Evolutionary conservation across 1,140 invertebrate genomes (phyloP).

Genomic region (Forficula auricularia): DNA sequence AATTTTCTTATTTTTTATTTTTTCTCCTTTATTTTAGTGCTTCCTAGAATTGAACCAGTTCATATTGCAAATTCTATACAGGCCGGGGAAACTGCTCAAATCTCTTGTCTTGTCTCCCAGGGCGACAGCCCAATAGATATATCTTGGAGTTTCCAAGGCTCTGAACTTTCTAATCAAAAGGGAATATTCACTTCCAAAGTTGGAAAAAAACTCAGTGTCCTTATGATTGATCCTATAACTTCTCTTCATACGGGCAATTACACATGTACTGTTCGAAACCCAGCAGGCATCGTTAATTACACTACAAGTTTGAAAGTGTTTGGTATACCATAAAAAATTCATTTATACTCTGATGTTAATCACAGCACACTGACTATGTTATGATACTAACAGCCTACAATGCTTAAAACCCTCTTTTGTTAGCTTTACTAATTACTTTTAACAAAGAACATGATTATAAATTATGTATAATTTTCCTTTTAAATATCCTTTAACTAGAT

Average conservation of each 20-base stretch:
- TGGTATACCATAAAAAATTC: constrained; percentile 28
- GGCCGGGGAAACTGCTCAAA: constrained; percentile 29
- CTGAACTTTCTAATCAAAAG: constrained; percentile 12
- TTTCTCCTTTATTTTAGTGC: constrained; percentile 22
- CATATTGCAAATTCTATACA: constrained; percentile 26
- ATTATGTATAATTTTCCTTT: no score
- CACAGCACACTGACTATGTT: no score
- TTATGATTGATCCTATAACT: constrained; percentile 57
- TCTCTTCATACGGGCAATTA: constrained; percentile 62
- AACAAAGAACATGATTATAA: no score
- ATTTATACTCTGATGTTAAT: constrained; percentile 11
- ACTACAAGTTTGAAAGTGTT: constrained; percentile 49
- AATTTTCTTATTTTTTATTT: constrained; percentile 3
- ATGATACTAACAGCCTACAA: no score
- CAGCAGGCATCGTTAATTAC: constrained; percentile 43
- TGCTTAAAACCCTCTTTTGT: no score
- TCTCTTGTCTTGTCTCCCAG: constrained; percentile 20
- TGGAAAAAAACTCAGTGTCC: constrained; percentile 48
- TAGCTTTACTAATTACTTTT: no score
- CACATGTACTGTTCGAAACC: constrained; percentile 55
- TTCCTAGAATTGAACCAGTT: constrained; percentile 31
- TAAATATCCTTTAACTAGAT: no score
- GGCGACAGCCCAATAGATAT: constrained; percentile 25
- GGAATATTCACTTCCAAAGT: constrained; percentile 30
- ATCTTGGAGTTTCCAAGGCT: constrained; percentile 19